These are phyloP conservation scores for Gari tellinella DNA, from an alignment of 2,888 invertebrate species.

Conservation along the genomic window DNA sequence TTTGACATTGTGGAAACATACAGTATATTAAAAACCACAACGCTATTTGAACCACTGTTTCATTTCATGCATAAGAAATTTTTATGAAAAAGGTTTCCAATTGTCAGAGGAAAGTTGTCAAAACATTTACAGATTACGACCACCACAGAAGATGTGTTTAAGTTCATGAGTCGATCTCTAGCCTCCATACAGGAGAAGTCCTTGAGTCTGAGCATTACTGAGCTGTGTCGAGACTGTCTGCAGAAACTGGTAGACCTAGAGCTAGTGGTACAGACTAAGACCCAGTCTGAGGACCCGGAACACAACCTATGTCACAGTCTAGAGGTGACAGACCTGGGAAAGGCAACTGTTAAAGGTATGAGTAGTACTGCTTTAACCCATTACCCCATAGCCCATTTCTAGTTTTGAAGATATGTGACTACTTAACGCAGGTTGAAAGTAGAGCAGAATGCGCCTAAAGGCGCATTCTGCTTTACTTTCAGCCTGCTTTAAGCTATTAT, in stretches of 20 bases:
- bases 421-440: too few relatives aligned
- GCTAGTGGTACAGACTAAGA: constrained; percentile 70
- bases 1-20: too few relatives aligned
- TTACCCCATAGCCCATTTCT: too few relatives aligned
- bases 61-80: too few relatives aligned
- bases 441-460: too few relatives aligned
- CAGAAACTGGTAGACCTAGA: constrained; percentile 74
- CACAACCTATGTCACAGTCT: constrained; percentile 54
- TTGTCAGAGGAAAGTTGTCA: too few relatives aligned
- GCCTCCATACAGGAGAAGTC: constrained; percentile 87
- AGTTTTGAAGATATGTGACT: not conserved
- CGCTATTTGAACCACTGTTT: too few relatives aligned
- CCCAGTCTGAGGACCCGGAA: constrained; percentile 43
- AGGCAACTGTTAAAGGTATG: constrained; percentile 92
- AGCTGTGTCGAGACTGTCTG: constrained; percentile 69
- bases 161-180: constrained; percentile 88
- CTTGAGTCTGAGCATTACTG: constrained; percentile 64
- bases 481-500: too few relatives aligned
- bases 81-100: too few relatives aligned
- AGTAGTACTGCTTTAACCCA: not conserved
- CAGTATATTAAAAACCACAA: too few relatives aligned
- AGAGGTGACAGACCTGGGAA: constrained; percentile 87
- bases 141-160: constrained; percentile 66
- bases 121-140: constrained; percentile 65
- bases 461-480: too few relatives aligned